Evolutionary conservation across 2,888 invertebrate genomes (phyloP), one percentile per base, ranked within the genome.

Genomic region (Ectobius pallidus): DNA sequence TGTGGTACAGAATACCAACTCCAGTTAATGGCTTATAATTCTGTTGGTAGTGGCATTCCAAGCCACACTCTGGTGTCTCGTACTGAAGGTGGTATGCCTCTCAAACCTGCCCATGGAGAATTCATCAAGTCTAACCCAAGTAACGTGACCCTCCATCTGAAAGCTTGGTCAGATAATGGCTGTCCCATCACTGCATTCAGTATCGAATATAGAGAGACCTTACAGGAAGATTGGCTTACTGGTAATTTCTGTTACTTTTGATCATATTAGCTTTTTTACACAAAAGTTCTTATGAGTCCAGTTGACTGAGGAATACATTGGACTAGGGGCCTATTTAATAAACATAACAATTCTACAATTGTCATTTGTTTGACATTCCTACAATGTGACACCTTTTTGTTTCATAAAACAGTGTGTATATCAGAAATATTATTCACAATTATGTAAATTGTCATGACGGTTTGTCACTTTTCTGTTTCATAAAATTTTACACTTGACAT

Each of bases 61-160:
- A 81, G 81, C 72, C 75, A 77, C 16, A 78, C 78, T 0, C 77
- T 81, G 18, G 76, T 77, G 27, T 79, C 80, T 3, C 77, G 79
- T 52, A 81, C 82, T 6, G 78, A 81, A 67, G 82, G 82, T 7
- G 77, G 79, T 22, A 78, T 78, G 27, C 81, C 82, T 2, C 74
- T 78, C 18, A 77, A 79, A 46, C 81, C 82, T 4, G 71, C 77
- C 25, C 75, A 78, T 25, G 75, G 76, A 18, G 79, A 81, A 65
- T 80, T 82, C 72, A 74, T 82, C 0, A 77, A 79, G 46, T 77
- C 78, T 30, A 81, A 81, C 76, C 77, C 81, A 3, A 82, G 80
- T 14, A 78, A 79, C 14, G 78, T 81, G 27, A 78, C 78, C 3
- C 76, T 83, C 39, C 79, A 81, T 72, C 77, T 83, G 73, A 78